Conservation (phyloP, 2,888 invertebrate genomes). For the Sphaerophoria rueppellii region DNA sequence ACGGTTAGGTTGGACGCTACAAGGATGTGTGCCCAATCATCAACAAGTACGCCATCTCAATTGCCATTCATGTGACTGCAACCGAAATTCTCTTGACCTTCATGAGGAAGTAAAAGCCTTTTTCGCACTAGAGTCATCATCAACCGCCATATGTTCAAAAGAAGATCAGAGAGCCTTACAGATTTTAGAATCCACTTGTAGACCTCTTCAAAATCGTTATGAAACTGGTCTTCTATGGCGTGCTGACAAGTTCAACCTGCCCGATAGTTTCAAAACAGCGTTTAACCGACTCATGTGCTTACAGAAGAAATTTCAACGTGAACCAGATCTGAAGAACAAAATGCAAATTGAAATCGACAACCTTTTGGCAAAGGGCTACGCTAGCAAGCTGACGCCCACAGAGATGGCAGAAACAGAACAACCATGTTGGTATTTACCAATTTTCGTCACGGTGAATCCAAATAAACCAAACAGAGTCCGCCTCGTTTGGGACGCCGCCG, state of each 20-base stretch:
- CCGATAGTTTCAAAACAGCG: constrained; percentile 50
- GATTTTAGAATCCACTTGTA: too few species aligned
- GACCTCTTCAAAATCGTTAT: background rate
- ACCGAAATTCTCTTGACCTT: constrained; percentile 34
- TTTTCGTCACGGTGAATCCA: too few species aligned
- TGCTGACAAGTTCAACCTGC: constrained; percentile 30
- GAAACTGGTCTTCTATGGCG: constrained; percentile 56
- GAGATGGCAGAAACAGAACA: constrained; percentile 6
- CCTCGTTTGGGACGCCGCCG: too few species aligned
- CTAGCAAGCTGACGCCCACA: constrained; percentile 20
- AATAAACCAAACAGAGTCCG: too few species aligned
- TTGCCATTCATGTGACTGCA: constrained; percentile 55
- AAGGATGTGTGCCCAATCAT: too few species aligned
- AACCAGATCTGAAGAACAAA: constrained; percentile 29
- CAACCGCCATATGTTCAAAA: constrained; percentile 54
- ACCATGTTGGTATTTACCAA: too few species aligned
- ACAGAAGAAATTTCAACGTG: constrained; percentile 56
- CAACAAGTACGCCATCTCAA: too few species aligned
- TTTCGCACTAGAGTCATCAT: too few species aligned
- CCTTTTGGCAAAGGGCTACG: constrained; percentile 46
- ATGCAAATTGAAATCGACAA: constrained; percentile 63
- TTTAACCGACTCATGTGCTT: constrained; percentile 55
- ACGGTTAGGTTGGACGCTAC: too few species aligned
- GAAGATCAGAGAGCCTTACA: too few species aligned
- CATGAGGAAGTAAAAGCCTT: constrained; percentile 64